Evolutionary conservation across 2,888 invertebrate species (phyloP).

Genomic region (Thera obeliscata): DNA sequence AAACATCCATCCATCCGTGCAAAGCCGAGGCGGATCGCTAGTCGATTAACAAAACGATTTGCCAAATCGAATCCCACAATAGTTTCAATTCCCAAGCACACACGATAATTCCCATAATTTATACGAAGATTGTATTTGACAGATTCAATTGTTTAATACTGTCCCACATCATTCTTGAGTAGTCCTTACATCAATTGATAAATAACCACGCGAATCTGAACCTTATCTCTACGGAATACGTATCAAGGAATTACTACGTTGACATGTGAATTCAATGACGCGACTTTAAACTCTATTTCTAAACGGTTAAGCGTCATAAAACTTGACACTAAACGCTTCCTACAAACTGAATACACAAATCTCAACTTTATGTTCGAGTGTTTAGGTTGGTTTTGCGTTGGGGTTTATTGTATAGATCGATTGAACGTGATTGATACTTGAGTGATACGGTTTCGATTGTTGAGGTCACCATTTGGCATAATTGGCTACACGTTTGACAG

Average conservation of each 20-base stretch:
- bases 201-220: slow-evolving; percentile 14
- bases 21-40: too few relatives aligned
- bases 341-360: not conserved
- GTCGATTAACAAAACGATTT: slow-evolving; percentile 7
- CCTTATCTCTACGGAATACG: slow-evolving; percentile 14
- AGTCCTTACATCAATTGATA: slow-evolving; percentile 37
- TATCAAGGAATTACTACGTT: not conserved
- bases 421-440: slow-evolving; percentile 33
- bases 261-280: slow-evolving; percentile 6
- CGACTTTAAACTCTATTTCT: slow-evolving; percentile 18
- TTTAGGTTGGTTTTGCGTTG: slow-evolving; percentile 8
- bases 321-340: slow-evolving; percentile 4
- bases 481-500: slow-evolving; percentile 29
- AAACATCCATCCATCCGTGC: too few relatives aligned
- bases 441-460: slow-evolving; percentile 19
- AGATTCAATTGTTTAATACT: slow-evolving; percentile 45
- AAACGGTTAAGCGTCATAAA: slow-evolving; percentile 9
- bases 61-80: slow-evolving; percentile 20
- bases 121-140: slow-evolving; percentile 45
- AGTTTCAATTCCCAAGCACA: slow-evolving; percentile 28
- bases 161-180: slow-evolving; percentile 38
- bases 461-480: slow-evolving; percentile 30
- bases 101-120: slow-evolving; percentile 35
- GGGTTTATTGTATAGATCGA: slow-evolving; percentile 24
- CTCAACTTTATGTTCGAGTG: not conserved